A percentile compares a stretch with the other conserved stretches of the same genome.
Evolutionary conservation across 2,888 invertebrate genomes (phyloP).

Genomic region (Cheilosia vulpina): DNA sequence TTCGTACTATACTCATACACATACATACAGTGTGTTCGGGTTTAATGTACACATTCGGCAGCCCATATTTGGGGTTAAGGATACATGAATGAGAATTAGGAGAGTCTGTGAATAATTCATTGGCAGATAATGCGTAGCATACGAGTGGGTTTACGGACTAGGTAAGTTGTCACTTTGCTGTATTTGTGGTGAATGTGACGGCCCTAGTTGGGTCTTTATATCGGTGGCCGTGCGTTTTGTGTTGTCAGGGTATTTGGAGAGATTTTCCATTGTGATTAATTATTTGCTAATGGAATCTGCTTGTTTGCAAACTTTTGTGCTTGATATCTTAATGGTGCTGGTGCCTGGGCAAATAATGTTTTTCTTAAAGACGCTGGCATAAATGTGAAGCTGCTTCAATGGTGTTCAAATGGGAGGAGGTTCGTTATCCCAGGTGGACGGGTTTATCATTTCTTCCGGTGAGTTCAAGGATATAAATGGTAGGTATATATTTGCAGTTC

Average conservation of each 20-base stretch:
- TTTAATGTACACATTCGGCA: slow-evolving; percentile 2
- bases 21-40: neutral
- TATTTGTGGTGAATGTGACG: slow-evolving; percentile 63
- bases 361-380: neutral
- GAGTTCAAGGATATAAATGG: too few relatives aligned
- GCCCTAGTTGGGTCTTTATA: slow-evolving; percentile 48
- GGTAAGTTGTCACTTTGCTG: slow-evolving; percentile 72
- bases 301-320: slow-evolving; percentile 44
- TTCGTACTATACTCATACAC: neutral
- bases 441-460: too few relatives aligned
- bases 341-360: neutral
- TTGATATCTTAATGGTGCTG: slow-evolving; percentile 23
- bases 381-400: neutral
- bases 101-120: slow-evolving; percentile 72
- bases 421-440: too few relatives aligned
- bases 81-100: slow-evolving; percentile 67
- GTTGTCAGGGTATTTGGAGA: slow-evolving; percentile 48
- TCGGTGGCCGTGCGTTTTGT: slow-evolving; percentile 10
- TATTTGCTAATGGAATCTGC: slow-evolving; percentile 62
- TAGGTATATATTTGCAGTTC: too few relatives aligned
- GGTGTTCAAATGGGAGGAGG: too few relatives aligned
- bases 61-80: slow-evolving; percentile 53
- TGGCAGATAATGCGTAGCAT: slow-evolving; percentile 68
- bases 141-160: slow-evolving; percentile 63
- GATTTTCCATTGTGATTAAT: slow-evolving; percentile 67